phyloP scores from a whole-genome alignment of 2,888 invertebrate genomes.

The Philonicus albiceps region DNA sequence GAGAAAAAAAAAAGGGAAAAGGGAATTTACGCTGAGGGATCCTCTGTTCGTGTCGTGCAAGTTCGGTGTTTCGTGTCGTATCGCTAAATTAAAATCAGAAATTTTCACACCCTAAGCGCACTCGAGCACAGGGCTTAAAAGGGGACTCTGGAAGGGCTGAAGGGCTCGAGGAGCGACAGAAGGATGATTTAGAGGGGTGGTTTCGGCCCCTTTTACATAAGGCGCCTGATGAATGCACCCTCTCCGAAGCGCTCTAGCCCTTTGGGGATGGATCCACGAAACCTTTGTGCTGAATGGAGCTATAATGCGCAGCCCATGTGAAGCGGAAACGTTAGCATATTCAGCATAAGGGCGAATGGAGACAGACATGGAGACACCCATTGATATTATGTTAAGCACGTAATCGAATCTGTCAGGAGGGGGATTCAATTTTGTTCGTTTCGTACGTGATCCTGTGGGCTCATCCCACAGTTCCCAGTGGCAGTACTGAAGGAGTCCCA shows the following conservation, averaged over 20 bases:
- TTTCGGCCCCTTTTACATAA: background rate
- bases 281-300: slow-evolving; percentile 37
- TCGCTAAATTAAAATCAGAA: slow-evolving; percentile 45
- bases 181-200: background rate
- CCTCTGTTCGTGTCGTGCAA: slow-evolving; percentile 28
- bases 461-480: background rate
- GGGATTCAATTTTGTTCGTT: slow-evolving; percentile 48
- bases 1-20: background rate
- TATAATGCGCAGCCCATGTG: slow-evolving; percentile 48
- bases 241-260: background rate
- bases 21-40: background rate
- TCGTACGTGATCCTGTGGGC: slow-evolving; percentile 48
- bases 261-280: slow-evolving; percentile 21
- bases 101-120: slow-evolving; percentile 31
- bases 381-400: slow-evolving; percentile 50
- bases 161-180: background rate
- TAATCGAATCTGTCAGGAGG: slow-evolving; percentile 49
- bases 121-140: background rate
- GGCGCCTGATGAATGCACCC: slow-evolving; percentile 31
- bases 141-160: background rate
- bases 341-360: slow-evolving; percentile 32
- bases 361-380: slow-evolving; percentile 46
- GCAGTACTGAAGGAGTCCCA: background rate
- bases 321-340: slow-evolving; percentile 49
- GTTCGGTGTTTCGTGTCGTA: slow-evolving; percentile 38